Base-by-base conservation (phyloP, 2,113 vertebrate genomes). In the Cololabis saira region DNA sequence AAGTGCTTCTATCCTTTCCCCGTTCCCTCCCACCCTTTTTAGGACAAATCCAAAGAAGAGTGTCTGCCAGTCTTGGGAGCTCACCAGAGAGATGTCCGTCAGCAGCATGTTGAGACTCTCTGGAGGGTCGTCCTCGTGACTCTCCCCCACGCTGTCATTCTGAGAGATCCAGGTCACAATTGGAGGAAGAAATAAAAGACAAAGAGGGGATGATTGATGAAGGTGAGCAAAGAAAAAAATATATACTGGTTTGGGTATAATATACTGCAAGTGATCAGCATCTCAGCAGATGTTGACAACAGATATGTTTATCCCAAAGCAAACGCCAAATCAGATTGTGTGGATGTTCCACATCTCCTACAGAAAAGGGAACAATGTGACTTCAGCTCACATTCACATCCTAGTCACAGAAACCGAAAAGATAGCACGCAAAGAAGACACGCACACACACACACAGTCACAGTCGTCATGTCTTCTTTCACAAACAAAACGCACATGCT, bases 51-150 rank as follows among this genome's bases (percentile, higher is more conserved):
- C 56, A 58, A 22, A 48, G 41, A 48, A 24, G 55, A 7, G 33
- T 17, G 44, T 45, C 44, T 27, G 63, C 49, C 41, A 21, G 55
- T 40, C 61, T 27, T 43, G 43, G 15, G 12, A 30, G 67, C 96
- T 97, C 93, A 99, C 97, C 96, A 99, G 91, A 64, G 97, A 96
- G 84, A 98, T 90, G 47, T 99, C 97, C 0, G 93, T 94, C 78
- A 99, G 92, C 61, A 98, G 91, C 48, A 94, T 82, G 70, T 93
- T 94, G 85, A 90, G 67, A 58, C 82, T 91, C 74, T 93, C 93
- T 24, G 93, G 92, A 58, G 92, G 83, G 12, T 90, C 78, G 16
- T 92, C 92, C 7, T 92, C 92, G 4, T 90, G 93, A 27, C 90
- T 94, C 58, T 97, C 96, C 76, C 93, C 82, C 56, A 93, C 92